phyloP scores from a whole-genome alignment of 2,797 vertebrate genomes.

The Pagetopsis macropterus region DNA sequence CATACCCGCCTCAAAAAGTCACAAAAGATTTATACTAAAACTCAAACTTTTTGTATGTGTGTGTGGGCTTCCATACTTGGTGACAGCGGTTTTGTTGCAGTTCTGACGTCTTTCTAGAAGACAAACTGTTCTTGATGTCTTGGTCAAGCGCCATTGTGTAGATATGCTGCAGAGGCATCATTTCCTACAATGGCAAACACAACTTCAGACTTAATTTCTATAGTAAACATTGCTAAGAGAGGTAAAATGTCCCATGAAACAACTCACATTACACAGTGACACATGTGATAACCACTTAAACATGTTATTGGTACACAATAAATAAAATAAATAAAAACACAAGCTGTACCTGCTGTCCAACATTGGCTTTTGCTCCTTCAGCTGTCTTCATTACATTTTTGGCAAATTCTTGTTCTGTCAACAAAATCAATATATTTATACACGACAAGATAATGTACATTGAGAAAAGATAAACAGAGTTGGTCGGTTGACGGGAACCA shows the following conservation, averaged over 20 bases:
- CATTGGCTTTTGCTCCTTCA: conserved; percentile 82
- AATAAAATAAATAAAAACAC: conserved; percentile 14
- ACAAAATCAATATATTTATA: conserved; percentile 28
- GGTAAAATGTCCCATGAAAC: neutral
- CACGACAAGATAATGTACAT: neutral
- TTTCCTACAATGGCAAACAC: conserved; percentile 75
- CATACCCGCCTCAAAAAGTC: conserved; percentile 5
- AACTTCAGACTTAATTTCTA: conserved; percentile 5
- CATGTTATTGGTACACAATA: neutral
- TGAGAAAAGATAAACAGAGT: neutral
- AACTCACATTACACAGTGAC: neutral
- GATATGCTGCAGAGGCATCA: conserved; percentile 90
- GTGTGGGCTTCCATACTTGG: conserved; percentile 79
- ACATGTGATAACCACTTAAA: neutral
- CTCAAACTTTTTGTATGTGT: neutral
- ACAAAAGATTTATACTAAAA: neutral
- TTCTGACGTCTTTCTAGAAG: conserved; percentile 79
- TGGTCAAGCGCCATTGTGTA: conserved; percentile 90
- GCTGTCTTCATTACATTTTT: conserved; percentile 89
- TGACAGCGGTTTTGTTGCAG: conserved; percentile 89
- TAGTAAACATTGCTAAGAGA: neutral
- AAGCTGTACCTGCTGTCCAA: conserved; percentile 88
- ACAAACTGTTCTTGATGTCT: conserved; percentile 84
- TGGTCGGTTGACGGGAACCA: neutral
- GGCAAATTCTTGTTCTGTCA: conserved; percentile 91